Conservation (phyloP, 2,113 vertebrate genomes). For the Caracal caracal region DNA sequence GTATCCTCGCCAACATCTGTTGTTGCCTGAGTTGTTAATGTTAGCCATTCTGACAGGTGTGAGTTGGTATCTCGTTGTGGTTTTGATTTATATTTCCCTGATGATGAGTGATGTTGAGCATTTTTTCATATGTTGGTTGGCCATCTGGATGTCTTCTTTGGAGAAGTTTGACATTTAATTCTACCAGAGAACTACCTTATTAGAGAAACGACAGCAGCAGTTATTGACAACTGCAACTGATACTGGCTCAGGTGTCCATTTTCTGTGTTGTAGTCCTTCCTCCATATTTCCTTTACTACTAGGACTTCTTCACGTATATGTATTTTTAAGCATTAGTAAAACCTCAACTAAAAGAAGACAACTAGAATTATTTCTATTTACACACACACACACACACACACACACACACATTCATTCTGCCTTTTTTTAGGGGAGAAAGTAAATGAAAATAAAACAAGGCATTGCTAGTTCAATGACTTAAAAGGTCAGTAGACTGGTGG, state of each 20-base stretch:
- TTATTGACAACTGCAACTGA: background rate
- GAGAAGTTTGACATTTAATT: background rate
- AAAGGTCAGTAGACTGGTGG: background rate
- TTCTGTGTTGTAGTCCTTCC: background rate
- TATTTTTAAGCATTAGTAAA: background rate
- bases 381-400: too few relatives aligned
- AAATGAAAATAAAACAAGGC: conserved; percentile 19
- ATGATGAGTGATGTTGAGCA: too few relatives aligned
- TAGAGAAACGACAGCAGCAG: background rate
- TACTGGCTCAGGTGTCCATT: background rate
- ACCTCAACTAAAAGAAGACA: background rate
- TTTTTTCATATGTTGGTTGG: too few relatives aligned
- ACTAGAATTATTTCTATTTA: background rate
- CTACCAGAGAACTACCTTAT: background rate
- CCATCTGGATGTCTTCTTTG: too few relatives aligned
- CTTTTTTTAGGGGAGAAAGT: background rate
- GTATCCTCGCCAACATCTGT: too few relatives aligned
- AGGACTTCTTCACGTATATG: background rate
- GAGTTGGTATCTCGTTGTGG: too few relatives aligned
- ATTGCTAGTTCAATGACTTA: background rate
- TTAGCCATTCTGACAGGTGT: too few relatives aligned
- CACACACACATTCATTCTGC: accelerated
- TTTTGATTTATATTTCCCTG: too few relatives aligned
- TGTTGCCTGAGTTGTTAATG: too few relatives aligned
- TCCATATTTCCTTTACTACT: background rate